Evolutionary conservation across 2,113 vertebrate species (phyloP).

Genomic region (Laticauda laticaudata): DNA sequence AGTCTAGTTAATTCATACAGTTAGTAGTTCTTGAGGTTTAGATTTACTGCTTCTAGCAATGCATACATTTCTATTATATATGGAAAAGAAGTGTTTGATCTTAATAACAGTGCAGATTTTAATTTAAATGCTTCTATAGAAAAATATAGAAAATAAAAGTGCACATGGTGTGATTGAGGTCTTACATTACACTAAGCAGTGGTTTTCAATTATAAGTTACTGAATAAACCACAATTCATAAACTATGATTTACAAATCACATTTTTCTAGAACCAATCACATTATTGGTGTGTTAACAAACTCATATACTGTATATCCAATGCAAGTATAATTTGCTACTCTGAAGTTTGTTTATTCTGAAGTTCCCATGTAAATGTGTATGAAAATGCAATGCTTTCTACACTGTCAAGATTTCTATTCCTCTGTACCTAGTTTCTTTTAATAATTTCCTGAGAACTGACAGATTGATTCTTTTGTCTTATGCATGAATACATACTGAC

Average conservation of each 20-base stretch:
- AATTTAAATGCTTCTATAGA: background rate
- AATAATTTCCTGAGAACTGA: background rate
- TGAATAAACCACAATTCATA: background rate
- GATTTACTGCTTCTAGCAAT: background rate
- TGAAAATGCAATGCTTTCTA: background rate
- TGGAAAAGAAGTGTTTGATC: background rate
- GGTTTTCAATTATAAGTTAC: background rate
- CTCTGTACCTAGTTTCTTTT: background rate
- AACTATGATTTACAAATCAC: background rate
- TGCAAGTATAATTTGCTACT: background rate
- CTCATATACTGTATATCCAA: background rate
- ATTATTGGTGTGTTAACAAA: background rate
- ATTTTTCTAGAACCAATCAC: background rate
- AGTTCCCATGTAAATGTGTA: background rate
- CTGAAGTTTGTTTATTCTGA: background rate
- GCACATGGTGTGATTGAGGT: background rate
- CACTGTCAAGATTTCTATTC: background rate
- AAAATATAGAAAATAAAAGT: background rate
- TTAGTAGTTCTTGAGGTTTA: fast-evolving
- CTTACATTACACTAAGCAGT: background rate
- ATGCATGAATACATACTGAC: background rate
- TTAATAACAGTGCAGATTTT: background rate
- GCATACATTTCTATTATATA: background rate
- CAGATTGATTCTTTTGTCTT: background rate
- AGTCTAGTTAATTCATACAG: background rate